Evolutionary conservation across 2,888 invertebrate species (phyloP), one percentile per base, ranked within the genome.

Genomic region (Liodrosophila aerea): DNA sequence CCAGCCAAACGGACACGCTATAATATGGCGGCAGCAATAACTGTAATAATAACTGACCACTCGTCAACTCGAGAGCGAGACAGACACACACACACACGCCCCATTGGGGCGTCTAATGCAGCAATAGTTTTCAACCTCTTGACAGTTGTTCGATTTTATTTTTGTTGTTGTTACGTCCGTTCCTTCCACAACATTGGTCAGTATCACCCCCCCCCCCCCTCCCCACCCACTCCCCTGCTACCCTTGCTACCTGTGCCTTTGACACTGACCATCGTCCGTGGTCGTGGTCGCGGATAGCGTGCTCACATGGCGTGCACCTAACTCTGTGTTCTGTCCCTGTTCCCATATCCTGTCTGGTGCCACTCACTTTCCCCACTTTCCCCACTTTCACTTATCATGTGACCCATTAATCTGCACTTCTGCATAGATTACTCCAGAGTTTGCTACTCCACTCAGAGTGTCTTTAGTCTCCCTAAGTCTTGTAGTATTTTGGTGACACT

Each of bases 21-120:
- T 46, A 22, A 8, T 12, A 18, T 1, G 4, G 16, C 7, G 22
- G 18, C 15, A 11, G 15, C 74, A 71, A 64, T 60, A 64, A 51
- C 57, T 45, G 70, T 73, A 57, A 64, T 69, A 71, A 71, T 64
- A 73, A 60, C 70, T 44, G 49, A 46, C 52, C 73, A 65, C 37
- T 45, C 49, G 64, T 45, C 49, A 50, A 44, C 44, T 13, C 33
- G 9, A 29, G 18, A 18, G 15, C 27, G 9, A 7, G n/a, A 27
- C 16, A 18, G n/a, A 13, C 34, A 18, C 11, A 52, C 13, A 16
- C 8, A 22, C 7, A 15, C 12, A 22, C 49, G 33, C 31, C 46
- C 36, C 61, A 34, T 16, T 33, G 49, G 13, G 12, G 16, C 41
- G 12, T 16, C 37, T 54, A 57, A 57, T 57, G 39, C 60, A 56